Evolutionary conservation across 2,888 invertebrate species (phyloP).

Genomic region (Synergus laeviventris): DNA sequence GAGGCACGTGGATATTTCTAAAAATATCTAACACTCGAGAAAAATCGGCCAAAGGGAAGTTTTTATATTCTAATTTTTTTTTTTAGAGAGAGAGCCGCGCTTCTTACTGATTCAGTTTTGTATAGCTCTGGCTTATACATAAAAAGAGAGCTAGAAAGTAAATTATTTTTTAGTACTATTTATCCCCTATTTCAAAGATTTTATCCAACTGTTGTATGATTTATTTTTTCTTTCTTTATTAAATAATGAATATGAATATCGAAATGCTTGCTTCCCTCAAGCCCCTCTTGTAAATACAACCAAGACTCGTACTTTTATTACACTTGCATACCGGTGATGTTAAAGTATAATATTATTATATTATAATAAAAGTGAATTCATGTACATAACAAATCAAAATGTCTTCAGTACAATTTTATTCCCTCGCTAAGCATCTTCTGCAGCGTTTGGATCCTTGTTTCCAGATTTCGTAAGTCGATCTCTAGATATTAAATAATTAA

Average conservation of each 20-base stretch:
- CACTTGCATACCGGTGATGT: neutral
- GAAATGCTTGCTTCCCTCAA: neutral
- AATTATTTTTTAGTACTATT: slow-evolving; percentile 12
- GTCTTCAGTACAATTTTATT: slow-evolving; percentile 60
- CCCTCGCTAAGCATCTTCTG: slow-evolving; percentile 74
- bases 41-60: neutral
- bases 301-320: neutral
- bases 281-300: slow-evolving; percentile 23
- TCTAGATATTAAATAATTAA: slow-evolving; percentile 57
- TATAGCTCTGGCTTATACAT: neutral
- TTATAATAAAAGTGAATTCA: slow-evolving; percentile 17
- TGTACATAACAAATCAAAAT: slow-evolving; percentile 34
- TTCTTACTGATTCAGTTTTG: neutral
- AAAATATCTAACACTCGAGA: neutral
- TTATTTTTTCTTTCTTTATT: neutral
- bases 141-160: neutral
- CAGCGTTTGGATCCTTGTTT: slow-evolving; percentile 73
- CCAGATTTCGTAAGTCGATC: slow-evolving; percentile 72
- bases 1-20: neutral
- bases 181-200: neutral
- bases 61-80: neutral
- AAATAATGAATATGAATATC: neutral
- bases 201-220: neutral
- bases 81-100: neutral
- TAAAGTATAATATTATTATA: slow-evolving; percentile 12